These are phyloP conservation scores for Callospermophilus lateralis DNA, from an alignment of 2,113 vertebrate genomes.

Conservation along the genomic window DNA sequence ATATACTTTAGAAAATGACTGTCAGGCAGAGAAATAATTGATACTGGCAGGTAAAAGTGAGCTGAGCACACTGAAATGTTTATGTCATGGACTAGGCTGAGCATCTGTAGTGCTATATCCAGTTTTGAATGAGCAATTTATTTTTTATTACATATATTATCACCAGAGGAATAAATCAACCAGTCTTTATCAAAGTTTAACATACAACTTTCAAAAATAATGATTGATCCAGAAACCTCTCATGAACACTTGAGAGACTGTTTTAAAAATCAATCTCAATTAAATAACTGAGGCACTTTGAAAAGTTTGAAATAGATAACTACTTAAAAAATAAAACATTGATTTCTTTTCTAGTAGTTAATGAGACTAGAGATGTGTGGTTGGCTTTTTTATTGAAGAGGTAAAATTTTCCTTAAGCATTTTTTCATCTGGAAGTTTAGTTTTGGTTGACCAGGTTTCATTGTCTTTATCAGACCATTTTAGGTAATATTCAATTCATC, in stretches of 20 bases:
- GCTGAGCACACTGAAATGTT: not conserved
- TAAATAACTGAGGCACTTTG: conserved; percentile 14
- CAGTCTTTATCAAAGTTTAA: conserved; percentile 33
- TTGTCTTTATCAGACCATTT: conserved; percentile 53
- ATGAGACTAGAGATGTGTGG: conserved; percentile 1
- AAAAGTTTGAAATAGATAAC: conserved; percentile 36
- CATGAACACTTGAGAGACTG: not conserved
- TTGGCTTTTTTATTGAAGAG: conserved; percentile 50
- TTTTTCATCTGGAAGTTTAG: not conserved
- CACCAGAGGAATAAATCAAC: not conserved
- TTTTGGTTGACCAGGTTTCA: conserved; percentile 45
- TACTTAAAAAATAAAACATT: conserved; percentile 61
- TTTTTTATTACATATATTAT: not conserved
- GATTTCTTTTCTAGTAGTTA: conserved; percentile 1
- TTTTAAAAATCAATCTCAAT: conserved; percentile 61
- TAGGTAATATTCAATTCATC: not conserved
- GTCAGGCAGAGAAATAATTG: not conserved
- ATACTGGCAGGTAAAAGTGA: not conserved
- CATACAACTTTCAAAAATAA: conserved; percentile 42
- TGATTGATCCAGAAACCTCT: conserved; percentile 30
- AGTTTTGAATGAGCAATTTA: not conserved
- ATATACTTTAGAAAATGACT: not conserved
- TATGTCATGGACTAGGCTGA: no score
- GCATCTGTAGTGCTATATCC: not conserved
- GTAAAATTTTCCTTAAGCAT: conserved; percentile 14